Evolutionary conservation across 2,797 vertebrate genomes (phyloP), one percentile per base, ranked within the genome.

Genomic region (Xiphophorus birchmanni): DNA sequence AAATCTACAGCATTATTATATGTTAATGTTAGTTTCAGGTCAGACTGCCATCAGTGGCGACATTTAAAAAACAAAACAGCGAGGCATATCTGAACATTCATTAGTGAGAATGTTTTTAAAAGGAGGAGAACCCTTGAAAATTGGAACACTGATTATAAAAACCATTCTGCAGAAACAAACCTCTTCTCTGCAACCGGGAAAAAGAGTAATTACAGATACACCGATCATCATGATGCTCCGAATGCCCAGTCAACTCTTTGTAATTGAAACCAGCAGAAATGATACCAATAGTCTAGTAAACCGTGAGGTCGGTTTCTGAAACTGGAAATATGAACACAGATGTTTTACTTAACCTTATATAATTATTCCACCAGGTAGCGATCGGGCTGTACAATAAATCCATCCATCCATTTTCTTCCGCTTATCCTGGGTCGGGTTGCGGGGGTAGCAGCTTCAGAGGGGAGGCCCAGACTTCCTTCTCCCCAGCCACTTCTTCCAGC

Each of bases 1-100:
- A 58, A 40, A 83, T 82, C 73, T 71, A 12, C 45, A 80, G n/a
- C 9, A 60, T 78, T 82, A 72, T 1, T 82, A 72, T 1, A 40
- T 65, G 75, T 74, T 84, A 63, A 79, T 79, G 79, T 47, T 83
- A 83, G 40, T 75, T 74, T 8, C 8, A 5, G 40, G 69, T 83
- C 40, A 80, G 44, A 80, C 72, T 75, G 78, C 84, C 44, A 88
- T 82, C 58, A 84, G 74, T 21, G 48, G 80, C 84, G 82, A 32
- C 82, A 86, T 89, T 83, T 86, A 80, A 78, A 50, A 58, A 40
- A 77, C 73, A 80, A 80, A 52, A 10, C 50, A 72, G 44, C 26
- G 12, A 72, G 47, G 42, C 69, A 42, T 1, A 44, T 76, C 35
- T 82, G 47, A 75, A 76, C 60, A 83, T 82, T 74, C 45, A 87